phyloP scores from a whole-genome alignment of 2,888 invertebrate genomes.

The Muscina levida region DNA sequence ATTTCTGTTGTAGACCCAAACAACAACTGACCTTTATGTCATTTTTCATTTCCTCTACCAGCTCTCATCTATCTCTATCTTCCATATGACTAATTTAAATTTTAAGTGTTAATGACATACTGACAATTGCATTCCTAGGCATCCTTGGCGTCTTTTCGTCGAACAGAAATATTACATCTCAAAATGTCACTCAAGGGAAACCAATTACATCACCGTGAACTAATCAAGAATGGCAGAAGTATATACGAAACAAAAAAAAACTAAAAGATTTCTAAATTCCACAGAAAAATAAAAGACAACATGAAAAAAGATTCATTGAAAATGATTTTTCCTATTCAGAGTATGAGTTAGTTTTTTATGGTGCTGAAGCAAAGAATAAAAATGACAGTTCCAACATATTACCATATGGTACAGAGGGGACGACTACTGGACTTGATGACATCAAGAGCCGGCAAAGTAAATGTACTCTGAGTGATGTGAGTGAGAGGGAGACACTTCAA shows the following conservation, averaged over 20 bases:
- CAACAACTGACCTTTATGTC: not conserved
- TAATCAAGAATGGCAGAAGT: too few species aligned
- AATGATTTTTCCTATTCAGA: too few species aligned
- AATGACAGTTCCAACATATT: constrained; percentile 36
- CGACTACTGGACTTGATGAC: too few species aligned
- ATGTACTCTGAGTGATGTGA: not conserved
- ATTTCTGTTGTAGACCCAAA: too few species aligned
- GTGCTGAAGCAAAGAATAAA: too few species aligned
- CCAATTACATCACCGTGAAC: not conserved
- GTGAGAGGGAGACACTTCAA: constrained; percentile 7
- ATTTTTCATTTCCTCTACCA: not conserved
- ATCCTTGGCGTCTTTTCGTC: not conserved
- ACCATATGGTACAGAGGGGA: not conserved
- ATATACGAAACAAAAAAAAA: too few species aligned
- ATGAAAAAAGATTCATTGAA: constrained; percentile 35
- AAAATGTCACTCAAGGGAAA: not conserved
- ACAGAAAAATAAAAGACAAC: constrained; percentile 14
- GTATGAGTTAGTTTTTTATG: constrained; percentile 29
- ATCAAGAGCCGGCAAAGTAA: too few species aligned
- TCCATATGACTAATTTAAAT: constrained; percentile 40
- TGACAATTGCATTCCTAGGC: constrained; percentile 43
- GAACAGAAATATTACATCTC: not conserved
- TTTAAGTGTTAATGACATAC: constrained; percentile 58
- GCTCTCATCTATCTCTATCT: not conserved
- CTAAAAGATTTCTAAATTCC: not conserved